A percentile compares a stretch with the other conserved stretches of the same genome.
phyloP scores from a whole-genome alignment of 2,113 vertebrate genomes.

The Eptatretus burgeri region DNA sequence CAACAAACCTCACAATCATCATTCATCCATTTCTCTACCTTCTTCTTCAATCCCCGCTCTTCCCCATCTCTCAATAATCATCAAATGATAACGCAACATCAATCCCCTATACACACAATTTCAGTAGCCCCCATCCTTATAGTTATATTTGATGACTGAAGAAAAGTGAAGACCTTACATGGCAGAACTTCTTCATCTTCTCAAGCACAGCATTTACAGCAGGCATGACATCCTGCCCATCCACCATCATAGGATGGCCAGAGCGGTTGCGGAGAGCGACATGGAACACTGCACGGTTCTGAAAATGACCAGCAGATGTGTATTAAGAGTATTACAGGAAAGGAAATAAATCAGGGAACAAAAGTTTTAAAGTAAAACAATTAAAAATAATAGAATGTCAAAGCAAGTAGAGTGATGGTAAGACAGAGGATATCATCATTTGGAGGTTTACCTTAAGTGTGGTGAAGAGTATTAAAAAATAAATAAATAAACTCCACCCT shows the following conservation, averaged over 20 bases:
- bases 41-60: too few relatives aligned
- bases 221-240: slow-evolving; percentile 65
- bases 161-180: slow-evolving; percentile 19
- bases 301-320: not conserved
- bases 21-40: too few relatives aligned
- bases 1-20: too few relatives aligned
- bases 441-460: too few relatives aligned
- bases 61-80: too few relatives aligned
- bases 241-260: slow-evolving; percentile 38
- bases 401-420: not conserved
- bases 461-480: too few relatives aligned
- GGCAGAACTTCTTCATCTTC: slow-evolving; percentile 77
- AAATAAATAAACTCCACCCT: too few relatives aligned
- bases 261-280: slow-evolving; percentile 71
- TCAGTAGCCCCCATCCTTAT: too few relatives aligned
- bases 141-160: too few relatives aligned
- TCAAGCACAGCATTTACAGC: slow-evolving; percentile 69
- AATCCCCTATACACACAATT: too few relatives aligned
- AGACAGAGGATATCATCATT: too few relatives aligned
- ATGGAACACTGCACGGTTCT: slow-evolving; percentile 73
- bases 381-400: not conserved
- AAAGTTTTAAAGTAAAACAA: not conserved
- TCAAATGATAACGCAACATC: too few relatives aligned
- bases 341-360: not conserved
- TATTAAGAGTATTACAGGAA: not conserved